Evolutionary conservation across 1,140 invertebrate genomes (phyloP), one percentile per base, ranked within the genome.

Genomic region (Luehdorfia chinensis): DNA sequence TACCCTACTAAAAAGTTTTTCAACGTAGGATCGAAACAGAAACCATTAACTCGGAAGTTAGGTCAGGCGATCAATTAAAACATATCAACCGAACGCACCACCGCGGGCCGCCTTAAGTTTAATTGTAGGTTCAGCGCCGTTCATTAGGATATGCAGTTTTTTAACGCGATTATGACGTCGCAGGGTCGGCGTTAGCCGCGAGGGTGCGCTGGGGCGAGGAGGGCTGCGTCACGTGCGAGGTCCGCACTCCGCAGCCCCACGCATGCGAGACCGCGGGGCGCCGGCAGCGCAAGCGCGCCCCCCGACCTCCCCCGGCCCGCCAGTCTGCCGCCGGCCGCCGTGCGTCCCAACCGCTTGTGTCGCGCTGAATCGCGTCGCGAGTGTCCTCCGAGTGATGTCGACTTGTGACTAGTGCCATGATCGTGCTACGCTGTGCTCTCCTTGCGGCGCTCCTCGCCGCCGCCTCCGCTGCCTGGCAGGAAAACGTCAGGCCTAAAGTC

Each of bases 401-500:
- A 74, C 71, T 72, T 74, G 81, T 84, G 79, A 81, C 69, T 85
- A 84, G 79, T 85, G 81, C 77, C 63, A 85, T 85, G 81, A 46
- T 84, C 79, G 74, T 83, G 74, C 67, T 77, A 47, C 76, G 80
- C 59, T 79, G 76, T 80, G 75, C 69, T 68, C 66, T 79, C 49
- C 47, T 81, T 41, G 75, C 75, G 83, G 78, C 69, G 58, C 59
- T 73, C 58, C 58, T 76, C 66, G 81, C 75, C 68, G 61, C 66
- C 50, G 75, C 77, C 72, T 62, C 68, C 55, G 81, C 84, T 48
- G 91, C 92, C 61, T 94, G 93, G 94, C 94, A 95, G 91, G 93
- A 94, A 84, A 95, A 95, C 87, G 91, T 94, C 83, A 90, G 93
- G 87, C 93, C 94, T 65, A 95, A 94, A 90, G 93, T 94, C 90